These are phyloP conservation scores for Drosophila antonietae DNA, from an alignment of 2,888 invertebrate genomes.

Conservation along the genomic window DNA sequence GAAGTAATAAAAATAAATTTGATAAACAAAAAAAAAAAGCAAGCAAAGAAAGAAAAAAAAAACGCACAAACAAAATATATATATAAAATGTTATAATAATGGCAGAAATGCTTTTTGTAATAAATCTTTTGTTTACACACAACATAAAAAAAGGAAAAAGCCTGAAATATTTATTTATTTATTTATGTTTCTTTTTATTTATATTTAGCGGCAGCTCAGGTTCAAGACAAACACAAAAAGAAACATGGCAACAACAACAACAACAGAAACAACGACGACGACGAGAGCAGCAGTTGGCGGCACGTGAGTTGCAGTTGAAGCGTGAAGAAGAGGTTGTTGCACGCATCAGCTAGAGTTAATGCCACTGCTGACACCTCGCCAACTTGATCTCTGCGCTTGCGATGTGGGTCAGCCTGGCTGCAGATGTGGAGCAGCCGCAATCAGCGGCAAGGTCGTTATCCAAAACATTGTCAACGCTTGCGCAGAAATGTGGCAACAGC, in stretches of 20 bases:
- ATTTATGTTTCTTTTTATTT: conserved; percentile 50
- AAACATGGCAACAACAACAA: neutral
- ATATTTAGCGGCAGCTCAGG: conserved; percentile 55
- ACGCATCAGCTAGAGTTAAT: conserved; percentile 58
- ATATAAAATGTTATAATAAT: conserved; percentile 58
- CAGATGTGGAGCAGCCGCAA: conserved; percentile 63
- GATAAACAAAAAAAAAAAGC: conserved; percentile 34
- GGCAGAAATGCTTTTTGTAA: conserved; percentile 71
- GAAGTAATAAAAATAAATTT: conserved; percentile 76
- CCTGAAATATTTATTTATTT: conserved; percentile 72
- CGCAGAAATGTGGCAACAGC: conserved; percentile 33
- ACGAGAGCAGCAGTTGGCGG: conserved; percentile 9
- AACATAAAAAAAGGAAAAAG: conserved; percentile 33
- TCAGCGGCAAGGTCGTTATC: conserved; percentile 60
- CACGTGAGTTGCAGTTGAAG: conserved; percentile 51
- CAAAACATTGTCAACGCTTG: conserved; percentile 5
- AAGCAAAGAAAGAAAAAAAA: conserved; percentile 15
- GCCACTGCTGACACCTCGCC: conserved; percentile 12
- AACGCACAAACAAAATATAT: conserved; percentile 25
- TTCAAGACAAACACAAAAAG: conserved; percentile 61
- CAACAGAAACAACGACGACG: conserved; percentile 8
- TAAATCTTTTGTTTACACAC: conserved; percentile 74
- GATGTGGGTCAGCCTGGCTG: conserved; percentile 64
- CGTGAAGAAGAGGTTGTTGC: conserved; percentile 76
- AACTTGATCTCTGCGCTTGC: conserved; percentile 44